Evolutionary conservation across 2,113 vertebrate genomes (phyloP).

Genomic region (Prunella fulvescens): DNA sequence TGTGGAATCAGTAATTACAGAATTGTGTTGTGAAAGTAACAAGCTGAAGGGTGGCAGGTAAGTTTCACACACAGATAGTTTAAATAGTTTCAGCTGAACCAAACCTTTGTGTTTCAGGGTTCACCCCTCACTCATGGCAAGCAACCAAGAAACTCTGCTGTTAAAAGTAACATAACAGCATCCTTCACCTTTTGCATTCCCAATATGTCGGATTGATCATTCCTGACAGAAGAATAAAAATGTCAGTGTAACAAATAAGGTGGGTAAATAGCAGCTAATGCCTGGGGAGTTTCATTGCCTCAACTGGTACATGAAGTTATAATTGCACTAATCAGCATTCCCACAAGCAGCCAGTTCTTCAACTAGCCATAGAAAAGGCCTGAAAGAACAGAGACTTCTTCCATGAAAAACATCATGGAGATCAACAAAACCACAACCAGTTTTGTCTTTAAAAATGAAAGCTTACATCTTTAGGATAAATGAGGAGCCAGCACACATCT

Average conservation of each 20-base stretch:
- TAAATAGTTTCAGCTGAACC: neutral
- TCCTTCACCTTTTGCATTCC: neutral
- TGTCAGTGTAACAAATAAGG: neutral
- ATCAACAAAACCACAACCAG: neutral
- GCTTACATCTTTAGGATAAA: neutral
- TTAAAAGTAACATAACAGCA: neutral
- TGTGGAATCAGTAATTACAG: neutral
- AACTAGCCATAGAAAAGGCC: neutral
- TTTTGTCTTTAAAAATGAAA: neutral
- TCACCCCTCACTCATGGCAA: neutral
- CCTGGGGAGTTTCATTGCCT: neutral
- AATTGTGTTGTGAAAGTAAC: neutral
- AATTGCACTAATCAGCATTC: constrained; percentile 32
- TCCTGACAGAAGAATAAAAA: constrained; percentile 3
- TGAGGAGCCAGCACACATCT: neutral
- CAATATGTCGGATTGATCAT: neutral
- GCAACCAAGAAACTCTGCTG: neutral
- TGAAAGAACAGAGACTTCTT: neutral
- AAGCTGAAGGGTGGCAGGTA: neutral
- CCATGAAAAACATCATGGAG: neutral
- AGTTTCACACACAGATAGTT: neutral
- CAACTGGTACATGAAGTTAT: constrained; percentile 22
- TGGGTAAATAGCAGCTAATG: constrained; percentile 8
- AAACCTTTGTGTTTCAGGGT: neutral
- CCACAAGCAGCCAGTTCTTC: neutral